Evolutionary conservation across 2,797 vertebrate species (phyloP).

Genomic region (Sternotherus odoratus): DNA sequence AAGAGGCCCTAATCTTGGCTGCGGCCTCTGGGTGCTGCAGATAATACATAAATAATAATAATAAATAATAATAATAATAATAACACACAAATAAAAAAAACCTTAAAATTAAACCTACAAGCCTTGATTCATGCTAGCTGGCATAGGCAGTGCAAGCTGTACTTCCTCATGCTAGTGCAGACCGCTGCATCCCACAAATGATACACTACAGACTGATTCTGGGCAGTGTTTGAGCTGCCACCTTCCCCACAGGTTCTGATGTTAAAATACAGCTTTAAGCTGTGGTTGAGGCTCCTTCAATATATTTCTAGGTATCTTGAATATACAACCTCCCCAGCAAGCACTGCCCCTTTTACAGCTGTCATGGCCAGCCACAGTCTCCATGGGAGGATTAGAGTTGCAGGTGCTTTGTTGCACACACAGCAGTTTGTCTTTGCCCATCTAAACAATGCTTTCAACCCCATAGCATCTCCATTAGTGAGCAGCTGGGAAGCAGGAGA

Average conservation of each 20-base stretch:
- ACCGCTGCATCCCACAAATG: background rate
- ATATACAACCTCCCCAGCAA: background rate
- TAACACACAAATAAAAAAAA: background rate
- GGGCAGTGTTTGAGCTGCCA: background rate
- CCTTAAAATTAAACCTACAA: background rate
- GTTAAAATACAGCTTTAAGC: background rate
- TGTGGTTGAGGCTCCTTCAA: background rate
- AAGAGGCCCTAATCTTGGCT: background rate
- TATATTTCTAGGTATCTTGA: background rate
- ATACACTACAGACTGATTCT: background rate
- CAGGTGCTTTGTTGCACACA: background rate
- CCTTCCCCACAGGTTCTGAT: background rate
- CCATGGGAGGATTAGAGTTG: background rate
- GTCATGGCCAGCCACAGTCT: background rate
- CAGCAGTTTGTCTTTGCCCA: background rate
- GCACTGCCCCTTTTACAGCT: background rate
- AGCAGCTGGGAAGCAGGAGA: background rate
- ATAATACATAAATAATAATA: background rate
- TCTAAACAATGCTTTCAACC: background rate
- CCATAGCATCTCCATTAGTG: background rate
- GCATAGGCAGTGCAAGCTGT: background rate
- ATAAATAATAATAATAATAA: too few species aligned
- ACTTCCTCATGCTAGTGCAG: background rate
- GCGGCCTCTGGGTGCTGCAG: background rate
- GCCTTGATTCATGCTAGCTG: background rate